These are phyloP conservation scores for Brevimyrus niger DNA, from an alignment of 2,113 vertebrate species.

Conservation along the genomic window DNA sequence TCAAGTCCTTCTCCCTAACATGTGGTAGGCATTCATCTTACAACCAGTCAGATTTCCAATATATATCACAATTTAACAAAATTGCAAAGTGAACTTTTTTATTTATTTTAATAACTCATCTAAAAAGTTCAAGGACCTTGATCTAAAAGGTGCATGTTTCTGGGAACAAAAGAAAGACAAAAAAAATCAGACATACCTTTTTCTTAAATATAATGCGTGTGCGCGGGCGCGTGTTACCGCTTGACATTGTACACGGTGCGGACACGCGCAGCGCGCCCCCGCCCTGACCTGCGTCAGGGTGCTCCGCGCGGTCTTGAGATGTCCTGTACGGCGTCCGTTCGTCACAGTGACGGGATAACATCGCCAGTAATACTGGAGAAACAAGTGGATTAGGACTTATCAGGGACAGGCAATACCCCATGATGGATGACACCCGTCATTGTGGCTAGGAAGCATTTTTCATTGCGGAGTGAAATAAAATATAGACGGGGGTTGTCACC, in stretches of 20 bases:
- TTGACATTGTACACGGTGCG: neutral
- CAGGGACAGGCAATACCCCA: conserved; percentile 53
- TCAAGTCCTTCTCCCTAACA: neutral
- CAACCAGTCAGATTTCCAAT: neutral
- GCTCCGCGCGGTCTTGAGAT: conserved; percentile 13
- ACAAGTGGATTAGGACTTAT: conserved; percentile 59
- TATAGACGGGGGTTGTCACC: conserved; percentile 16
- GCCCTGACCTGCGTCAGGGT: too few relatives aligned
- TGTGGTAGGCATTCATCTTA: neutral
- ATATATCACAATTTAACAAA: neutral
- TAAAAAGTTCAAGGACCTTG: neutral
- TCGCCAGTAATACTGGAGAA: conserved; percentile 51
- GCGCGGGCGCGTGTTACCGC: neutral
- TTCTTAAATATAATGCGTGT: neutral
- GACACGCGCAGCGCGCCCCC: neutral
- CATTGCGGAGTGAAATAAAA: conserved; percentile 15
- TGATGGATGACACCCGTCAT: conserved; percentile 56
- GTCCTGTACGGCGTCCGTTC: conserved; percentile 32
- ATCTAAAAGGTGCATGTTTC: neutral
- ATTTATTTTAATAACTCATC: neutral
- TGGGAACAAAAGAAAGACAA: neutral
- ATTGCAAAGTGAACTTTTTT: neutral
- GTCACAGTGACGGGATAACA: conserved; percentile 34
- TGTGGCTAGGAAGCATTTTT: conserved; percentile 28
- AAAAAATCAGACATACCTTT: neutral